Conservation (phyloP, 2,888 invertebrate genomes). For the Mimachlamys varia region DNA sequence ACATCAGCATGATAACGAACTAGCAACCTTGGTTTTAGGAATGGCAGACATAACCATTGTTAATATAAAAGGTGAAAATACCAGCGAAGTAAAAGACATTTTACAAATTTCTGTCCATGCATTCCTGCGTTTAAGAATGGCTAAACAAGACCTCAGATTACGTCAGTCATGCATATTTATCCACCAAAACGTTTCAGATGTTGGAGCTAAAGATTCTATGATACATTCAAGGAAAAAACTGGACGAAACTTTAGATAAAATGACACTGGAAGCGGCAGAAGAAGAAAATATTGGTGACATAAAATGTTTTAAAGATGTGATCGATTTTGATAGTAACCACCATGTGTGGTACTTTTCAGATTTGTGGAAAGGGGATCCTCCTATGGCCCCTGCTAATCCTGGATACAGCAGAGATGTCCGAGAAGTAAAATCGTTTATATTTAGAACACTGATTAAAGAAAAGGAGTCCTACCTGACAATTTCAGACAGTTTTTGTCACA, state of each 20-base stretch:
- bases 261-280: slow-evolving; percentile 45
- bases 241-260: slow-evolving; percentile 42
- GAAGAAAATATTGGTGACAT: slow-evolving; percentile 41
- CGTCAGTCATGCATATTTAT: slow-evolving; percentile 45
- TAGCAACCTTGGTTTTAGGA: slow-evolving; percentile 51
- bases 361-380: slow-evolving; percentile 50
- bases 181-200: slow-evolving; percentile 52
- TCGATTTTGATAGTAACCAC: slow-evolving; percentile 43
- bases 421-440: not conserved
- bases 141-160: not conserved
- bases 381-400: slow-evolving; percentile 49
- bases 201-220: slow-evolving; percentile 40
- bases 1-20: slow-evolving; percentile 48
- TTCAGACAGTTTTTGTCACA: not conserved
- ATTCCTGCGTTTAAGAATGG: slow-evolving; percentile 47
- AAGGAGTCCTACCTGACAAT: not conserved
- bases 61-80: slow-evolving; percentile 50
- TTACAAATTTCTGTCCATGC: slow-evolving; percentile 48
- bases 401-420: slow-evolving; percentile 34
- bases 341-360: slow-evolving; percentile 48
- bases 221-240: slow-evolving; percentile 40
- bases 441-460: not conserved
- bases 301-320: slow-evolving; percentile 45
- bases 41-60: slow-evolving; percentile 42
- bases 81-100: slow-evolving; percentile 47